Conservation (phyloP, 1,140 invertebrate genomes). For the Leptestheria dahalacensis region DNA sequence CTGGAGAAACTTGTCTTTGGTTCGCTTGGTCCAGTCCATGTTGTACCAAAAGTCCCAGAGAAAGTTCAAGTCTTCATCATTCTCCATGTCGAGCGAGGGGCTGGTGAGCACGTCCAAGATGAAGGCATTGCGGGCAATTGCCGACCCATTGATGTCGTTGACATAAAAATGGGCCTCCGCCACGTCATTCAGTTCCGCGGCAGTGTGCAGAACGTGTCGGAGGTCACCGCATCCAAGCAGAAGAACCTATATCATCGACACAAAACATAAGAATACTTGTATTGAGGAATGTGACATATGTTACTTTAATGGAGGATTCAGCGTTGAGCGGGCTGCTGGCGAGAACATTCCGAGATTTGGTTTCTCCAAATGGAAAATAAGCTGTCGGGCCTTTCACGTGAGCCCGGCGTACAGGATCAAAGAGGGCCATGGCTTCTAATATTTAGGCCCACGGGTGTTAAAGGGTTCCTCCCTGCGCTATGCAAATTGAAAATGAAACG, state of each 20-base stretch:
- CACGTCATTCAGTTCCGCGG: too few relatives aligned
- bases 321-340: not conserved
- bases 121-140: not conserved
- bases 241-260: not conserved
- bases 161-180: too few relatives aligned
- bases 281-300: too few relatives aligned
- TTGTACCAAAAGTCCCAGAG: not conserved
- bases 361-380: not conserved
- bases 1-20: not conserved
- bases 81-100: not conserved
- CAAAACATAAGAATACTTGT: not conserved
- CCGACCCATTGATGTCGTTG: too few relatives aligned
- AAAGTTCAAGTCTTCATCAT: not conserved
- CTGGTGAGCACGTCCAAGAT: not conserved
- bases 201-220: not conserved
- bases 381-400: not conserved
- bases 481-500: too few relatives aligned
- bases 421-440: too few relatives aligned
- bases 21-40: not conserved
- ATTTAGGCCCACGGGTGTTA: too few relatives aligned
- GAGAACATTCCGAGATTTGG: not conserved
- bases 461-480: too few relatives aligned
- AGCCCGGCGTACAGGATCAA: not conserved
- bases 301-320: not conserved
- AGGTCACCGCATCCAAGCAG: constrained; percentile 3